Conservation (phyloP, 2,797 vertebrate species). For the Rhadinocentrus ornatus region DNA sequence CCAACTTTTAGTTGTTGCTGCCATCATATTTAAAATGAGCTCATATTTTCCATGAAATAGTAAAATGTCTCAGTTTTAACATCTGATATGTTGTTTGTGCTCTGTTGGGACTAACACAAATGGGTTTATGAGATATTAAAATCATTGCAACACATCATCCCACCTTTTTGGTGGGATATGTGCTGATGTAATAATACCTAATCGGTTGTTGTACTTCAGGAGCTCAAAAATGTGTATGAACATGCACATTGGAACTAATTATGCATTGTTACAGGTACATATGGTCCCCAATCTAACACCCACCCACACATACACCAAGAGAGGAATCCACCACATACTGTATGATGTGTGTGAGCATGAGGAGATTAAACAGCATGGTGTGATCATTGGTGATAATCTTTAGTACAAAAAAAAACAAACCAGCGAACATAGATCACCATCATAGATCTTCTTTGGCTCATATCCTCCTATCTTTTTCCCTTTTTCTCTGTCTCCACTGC, state of each 20-base stretch:
- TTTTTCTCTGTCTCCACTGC: constrained; percentile 19
- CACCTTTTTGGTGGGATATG: too few relatives aligned
- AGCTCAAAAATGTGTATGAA: neutral
- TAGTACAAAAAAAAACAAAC: constrained; percentile 2
- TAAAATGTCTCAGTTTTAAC: too few relatives aligned
- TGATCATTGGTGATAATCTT: constrained; percentile 54
- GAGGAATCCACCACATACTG: neutral
- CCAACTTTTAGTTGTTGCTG: too few relatives aligned
- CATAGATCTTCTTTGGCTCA: neutral
- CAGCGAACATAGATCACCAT: neutral
- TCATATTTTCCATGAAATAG: too few relatives aligned
- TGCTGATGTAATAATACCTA: too few relatives aligned
- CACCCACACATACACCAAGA: neutral
- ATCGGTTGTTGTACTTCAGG: neutral
- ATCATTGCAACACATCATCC: too few relatives aligned
- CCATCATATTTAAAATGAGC: too few relatives aligned
- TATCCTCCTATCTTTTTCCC: constrained; percentile 15
- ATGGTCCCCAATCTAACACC: neutral
- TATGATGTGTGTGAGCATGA: constrained; percentile 20
- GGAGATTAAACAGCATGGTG: constrained; percentile 37
- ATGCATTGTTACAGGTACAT: neutral
- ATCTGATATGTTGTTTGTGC: too few relatives aligned
- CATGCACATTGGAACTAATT: neutral
- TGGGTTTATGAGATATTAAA: too few relatives aligned
- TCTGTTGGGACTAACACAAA: too few relatives aligned